A percentile compares a stretch with the other conserved stretches of the same genome.
Conservation (phyloP, 2,797 vertebrate species). For the Parauchenoglanis ngamensis region DNA sequence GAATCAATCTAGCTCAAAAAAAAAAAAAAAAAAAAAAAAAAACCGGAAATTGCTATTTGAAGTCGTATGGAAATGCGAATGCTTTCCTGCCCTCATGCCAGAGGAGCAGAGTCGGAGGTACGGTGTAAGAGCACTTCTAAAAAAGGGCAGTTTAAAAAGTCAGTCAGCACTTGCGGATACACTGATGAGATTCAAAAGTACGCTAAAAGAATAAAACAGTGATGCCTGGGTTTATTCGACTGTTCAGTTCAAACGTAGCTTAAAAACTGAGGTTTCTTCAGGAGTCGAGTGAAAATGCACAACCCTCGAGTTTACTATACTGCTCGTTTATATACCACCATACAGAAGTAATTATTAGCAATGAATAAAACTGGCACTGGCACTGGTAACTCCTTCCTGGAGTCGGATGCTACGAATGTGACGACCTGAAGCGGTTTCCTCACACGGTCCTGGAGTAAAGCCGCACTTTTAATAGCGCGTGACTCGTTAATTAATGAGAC, state of each 20-base stretch:
- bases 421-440: conserved; percentile 29
- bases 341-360: neutral
- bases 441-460: neutral
- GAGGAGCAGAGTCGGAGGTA: conserved; percentile 63
- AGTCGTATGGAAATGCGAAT: conserved; percentile 12
- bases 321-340: neutral
- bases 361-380: conserved; percentile 34
- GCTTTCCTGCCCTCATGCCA: conserved; percentile 26
- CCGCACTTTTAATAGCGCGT: neutral
- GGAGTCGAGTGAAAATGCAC: conserved; percentile 19
- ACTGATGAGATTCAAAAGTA: conserved; percentile 20
- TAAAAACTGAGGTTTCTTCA: conserved; percentile 28
- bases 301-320: conserved; percentile 13
- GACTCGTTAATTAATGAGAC: neutral
- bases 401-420: conserved; percentile 17
- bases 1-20: neutral
- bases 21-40: neutral
- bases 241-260: conserved; percentile 8
- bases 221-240: conserved; percentile 5
- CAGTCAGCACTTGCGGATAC: conserved; percentile 42
- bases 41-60: neutral
- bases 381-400: neutral
- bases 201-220: neutral
- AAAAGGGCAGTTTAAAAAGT: conserved; percentile 55
- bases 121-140: conserved; percentile 80